A percentile compares a stretch with the other conserved stretches of the same genome.
Evolutionary conservation across 1,140 invertebrate species (phyloP).

Genomic region (Arctopsyche grandis): DNA sequence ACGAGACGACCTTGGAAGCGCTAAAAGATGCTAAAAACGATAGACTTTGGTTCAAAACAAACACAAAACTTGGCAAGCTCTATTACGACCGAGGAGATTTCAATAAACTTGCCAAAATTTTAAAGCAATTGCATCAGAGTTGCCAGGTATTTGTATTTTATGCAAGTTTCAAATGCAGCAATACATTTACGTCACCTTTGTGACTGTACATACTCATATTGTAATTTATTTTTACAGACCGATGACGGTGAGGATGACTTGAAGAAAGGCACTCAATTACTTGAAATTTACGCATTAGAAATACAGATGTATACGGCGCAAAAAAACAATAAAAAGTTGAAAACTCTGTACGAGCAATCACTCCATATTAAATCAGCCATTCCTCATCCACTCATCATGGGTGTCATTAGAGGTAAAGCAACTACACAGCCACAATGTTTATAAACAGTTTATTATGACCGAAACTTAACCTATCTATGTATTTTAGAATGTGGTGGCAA

Average conservation of each 20-base stretch:
- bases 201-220: too few species aligned
- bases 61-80: slow-evolving; percentile 98
- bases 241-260: slow-evolving; percentile 99
- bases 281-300: slow-evolving; percentile 99
- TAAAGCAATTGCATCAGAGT: slow-evolving; percentile 97
- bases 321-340: slow-evolving; percentile 99
- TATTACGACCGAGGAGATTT: slow-evolving; percentile 98
- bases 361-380: slow-evolving; percentile 99
- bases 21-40: slow-evolving; percentile 99
- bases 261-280: slow-evolving; percentile 97
- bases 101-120: slow-evolving; percentile 93
- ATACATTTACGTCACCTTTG: not conserved
- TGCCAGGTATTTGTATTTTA: slow-evolving; percentile 78
- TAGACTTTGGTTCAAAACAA: slow-evolving; percentile 99
- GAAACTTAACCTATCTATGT: too few species aligned
- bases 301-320: slow-evolving; percentile 99
- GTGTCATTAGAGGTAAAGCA: slow-evolving; percentile 90
- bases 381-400: slow-evolving; percentile 99
- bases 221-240: slow-evolving; percentile 71
- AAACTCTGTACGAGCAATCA: slow-evolving; percentile 97
- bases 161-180: slow-evolving; percentile 14
- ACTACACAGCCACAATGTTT: too few species aligned
- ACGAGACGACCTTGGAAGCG: slow-evolving; percentile 98
- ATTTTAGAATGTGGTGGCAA: slow-evolving; percentile 96
- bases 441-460: too few species aligned